Percentiles rank a stretch among this genome's conserved stretches.
These are phyloP conservation scores for Poeciliopsis gracilis DNA, from an alignment of 2,797 vertebrate species.

Conservation along the genomic window DNA sequence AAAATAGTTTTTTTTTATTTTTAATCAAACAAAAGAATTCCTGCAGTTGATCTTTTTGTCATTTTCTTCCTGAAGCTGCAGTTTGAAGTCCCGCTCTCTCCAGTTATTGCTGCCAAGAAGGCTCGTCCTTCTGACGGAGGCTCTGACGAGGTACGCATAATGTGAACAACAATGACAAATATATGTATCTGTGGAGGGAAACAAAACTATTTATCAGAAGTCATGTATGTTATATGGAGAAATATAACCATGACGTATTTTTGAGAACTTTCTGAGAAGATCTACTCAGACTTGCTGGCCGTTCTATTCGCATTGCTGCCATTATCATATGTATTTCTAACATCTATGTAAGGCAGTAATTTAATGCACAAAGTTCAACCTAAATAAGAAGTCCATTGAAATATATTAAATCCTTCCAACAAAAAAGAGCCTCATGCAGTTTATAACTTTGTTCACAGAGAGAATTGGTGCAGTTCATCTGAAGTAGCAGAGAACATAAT, in stretches of 20 bases:
- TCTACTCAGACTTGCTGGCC: background rate
- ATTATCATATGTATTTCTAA: too few relatives aligned
- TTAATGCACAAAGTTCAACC: background rate
- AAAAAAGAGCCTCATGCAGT: background rate
- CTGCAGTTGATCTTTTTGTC: background rate
- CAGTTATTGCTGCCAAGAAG: conserved; percentile 98
- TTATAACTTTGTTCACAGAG: background rate
- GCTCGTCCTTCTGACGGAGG: conserved; percentile 94
- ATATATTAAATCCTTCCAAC: background rate
- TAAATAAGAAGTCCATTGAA: background rate
- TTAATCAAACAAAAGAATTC: background rate
- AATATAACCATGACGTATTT: background rate
- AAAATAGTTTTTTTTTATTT: background rate
- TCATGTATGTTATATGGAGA: background rate
- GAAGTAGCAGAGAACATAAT: background rate
- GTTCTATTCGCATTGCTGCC: background rate
- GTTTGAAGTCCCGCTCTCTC: conserved; percentile 96
- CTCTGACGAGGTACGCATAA: conserved; percentile 89
- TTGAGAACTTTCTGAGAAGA: background rate
- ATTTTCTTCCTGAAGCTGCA: conserved; percentile 83
- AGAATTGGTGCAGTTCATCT: background rate
- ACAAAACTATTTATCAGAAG: too few relatives aligned
- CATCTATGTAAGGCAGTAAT: background rate
- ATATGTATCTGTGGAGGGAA: background rate
- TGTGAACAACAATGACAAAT: background rate